Evolutionary conservation across 2,797 vertebrate species (phyloP).

Genomic region (Helarctos malayanus): DNA sequence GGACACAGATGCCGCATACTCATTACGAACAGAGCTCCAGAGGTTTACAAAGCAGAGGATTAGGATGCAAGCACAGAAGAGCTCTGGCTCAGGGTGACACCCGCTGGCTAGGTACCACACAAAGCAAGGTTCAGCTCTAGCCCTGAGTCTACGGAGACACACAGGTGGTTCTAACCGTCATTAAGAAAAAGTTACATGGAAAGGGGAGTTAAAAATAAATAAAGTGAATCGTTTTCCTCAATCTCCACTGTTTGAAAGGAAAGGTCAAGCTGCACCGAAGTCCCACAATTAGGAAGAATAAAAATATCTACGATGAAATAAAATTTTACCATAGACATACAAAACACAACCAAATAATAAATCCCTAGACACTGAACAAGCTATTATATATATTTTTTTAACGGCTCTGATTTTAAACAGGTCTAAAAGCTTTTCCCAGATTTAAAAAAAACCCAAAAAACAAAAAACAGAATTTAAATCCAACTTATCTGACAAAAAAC

Average conservation of each 20-base stretch:
- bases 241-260: not conserved
- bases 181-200: not conserved
- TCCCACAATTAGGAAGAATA: not conserved
- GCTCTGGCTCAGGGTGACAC: not conserved
- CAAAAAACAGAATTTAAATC: conserved; percentile 68
- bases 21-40: not conserved
- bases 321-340: not conserved
- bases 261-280: not conserved
- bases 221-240: not conserved
- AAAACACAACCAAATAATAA: conserved; percentile 23
- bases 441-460: not conserved
- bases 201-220: not conserved
- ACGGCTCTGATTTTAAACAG: conserved; percentile 54
- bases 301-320: not conserved
- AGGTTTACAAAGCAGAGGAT: not conserved
- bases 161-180: not conserved
- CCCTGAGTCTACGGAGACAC: rapidly evolving
- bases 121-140: rapidly evolving
- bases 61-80: not conserved
- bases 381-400: not conserved
- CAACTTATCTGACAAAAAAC: conserved; percentile 72
- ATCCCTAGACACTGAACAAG: not conserved
- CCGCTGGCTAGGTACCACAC: not conserved
- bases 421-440: conserved; percentile 69
- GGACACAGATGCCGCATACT: not conserved